A percentile compares a stretch with the other conserved stretches of the same genome.
Conservation (phyloP, 2,797 vertebrate species). For the Caiman crocodilus region DNA sequence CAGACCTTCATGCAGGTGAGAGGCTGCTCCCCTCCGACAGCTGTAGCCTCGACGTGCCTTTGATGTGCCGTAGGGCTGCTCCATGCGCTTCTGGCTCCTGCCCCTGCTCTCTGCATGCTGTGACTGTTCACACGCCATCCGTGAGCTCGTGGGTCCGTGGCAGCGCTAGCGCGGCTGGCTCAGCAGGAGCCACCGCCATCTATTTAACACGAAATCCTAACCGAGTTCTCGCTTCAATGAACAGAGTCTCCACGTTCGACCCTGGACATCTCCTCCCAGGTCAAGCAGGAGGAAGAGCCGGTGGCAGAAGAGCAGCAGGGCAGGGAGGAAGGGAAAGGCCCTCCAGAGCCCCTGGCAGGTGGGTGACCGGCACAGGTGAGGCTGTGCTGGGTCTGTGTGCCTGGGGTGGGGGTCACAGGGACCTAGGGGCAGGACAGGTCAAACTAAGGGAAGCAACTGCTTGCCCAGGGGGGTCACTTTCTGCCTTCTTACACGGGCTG, state of each 20-base stretch:
- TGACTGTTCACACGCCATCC: too few species aligned
- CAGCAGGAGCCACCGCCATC: neutral
- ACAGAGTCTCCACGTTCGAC: neutral
- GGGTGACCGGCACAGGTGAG: neutral
- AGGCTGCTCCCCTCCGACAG: neutral
- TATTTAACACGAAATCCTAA: neutral
- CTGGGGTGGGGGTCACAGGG: too few species aligned
- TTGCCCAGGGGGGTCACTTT: too few species aligned
- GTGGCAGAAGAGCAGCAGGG: neutral
- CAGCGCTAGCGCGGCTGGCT: neutral
- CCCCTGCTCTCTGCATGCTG: neutral
- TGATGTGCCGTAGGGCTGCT: neutral
- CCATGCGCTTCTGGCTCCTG: neutral
- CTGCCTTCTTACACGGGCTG: neutral
- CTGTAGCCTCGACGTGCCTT: neutral
- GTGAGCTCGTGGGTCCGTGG: too few species aligned
- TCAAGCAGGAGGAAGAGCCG: neutral
- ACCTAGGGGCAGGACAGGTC: neutral
- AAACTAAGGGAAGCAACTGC: neutral
- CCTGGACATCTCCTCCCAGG: neutral
- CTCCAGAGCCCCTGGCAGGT: neutral
- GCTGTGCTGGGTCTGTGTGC: neutral
- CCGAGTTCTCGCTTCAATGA: neutral
- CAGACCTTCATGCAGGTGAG: neutral
- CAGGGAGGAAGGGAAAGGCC: neutral